Evolutionary conservation across 2,888 invertebrate species (phyloP).

Genomic region (Dicycla oo): DNA sequence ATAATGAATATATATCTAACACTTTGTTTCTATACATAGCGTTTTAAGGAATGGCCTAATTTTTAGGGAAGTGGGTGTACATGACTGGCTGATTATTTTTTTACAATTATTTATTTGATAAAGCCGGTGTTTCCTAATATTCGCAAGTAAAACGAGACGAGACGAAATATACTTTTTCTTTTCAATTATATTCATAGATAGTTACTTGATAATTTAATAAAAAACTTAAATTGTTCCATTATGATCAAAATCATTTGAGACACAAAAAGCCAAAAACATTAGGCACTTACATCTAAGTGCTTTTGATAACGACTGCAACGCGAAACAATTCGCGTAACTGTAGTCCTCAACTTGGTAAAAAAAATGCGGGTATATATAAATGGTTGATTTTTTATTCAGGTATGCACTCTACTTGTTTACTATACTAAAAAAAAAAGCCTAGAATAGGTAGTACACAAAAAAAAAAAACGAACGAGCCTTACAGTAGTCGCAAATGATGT

Average conservation of each 20-base stretch:
- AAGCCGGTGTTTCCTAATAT: neutral
- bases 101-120: neutral
- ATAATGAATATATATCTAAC: conserved; percentile 62
- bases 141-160: neutral
- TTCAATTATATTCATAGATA: neutral
- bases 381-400: neutral
- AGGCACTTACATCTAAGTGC: conserved; percentile 29
- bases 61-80: conserved; percentile 41
- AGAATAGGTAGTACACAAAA: neutral
- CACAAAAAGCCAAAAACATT: conserved; percentile 8
- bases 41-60: conserved; percentile 63
- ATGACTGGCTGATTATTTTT: conserved; percentile 43
- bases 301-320: conserved; percentile 27
- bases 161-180: neutral
- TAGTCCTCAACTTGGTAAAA: too few species aligned
- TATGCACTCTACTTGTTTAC: neutral
- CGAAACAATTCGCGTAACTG: conserved; percentile 16
- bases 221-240: conserved; percentile 12
- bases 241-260: conserved; percentile 18
- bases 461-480: too few species aligned
- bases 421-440: neutral
- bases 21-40: conserved; percentile 53
- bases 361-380: neutral
- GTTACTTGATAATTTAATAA: conserved; percentile 2
- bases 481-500: too few species aligned